phyloP scores from a whole-genome alignment of 1,140 invertebrate genomes.

The Colletes latitarsis region DNA sequence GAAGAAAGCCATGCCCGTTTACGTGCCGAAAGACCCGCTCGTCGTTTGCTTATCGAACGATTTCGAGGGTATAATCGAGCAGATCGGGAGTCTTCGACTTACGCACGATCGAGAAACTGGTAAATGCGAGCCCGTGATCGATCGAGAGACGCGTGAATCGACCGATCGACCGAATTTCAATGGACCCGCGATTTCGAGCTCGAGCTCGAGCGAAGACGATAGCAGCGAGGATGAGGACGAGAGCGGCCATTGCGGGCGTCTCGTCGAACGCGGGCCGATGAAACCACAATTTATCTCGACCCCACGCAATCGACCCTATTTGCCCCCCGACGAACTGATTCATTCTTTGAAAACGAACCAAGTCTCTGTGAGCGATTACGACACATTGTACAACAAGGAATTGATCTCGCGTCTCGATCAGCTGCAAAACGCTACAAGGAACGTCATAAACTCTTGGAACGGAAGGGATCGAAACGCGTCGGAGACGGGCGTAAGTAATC shows the following conservation, averaged over 20 bases:
- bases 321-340: not conserved
- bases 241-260: not conserved
- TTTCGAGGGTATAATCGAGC: constrained; percentile 62
- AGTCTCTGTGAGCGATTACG: constrained; percentile 43
- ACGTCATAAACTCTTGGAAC: no score
- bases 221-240: not conserved
- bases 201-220: not conserved
- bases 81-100: constrained; percentile 55
- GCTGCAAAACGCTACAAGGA: constrained; percentile 16
- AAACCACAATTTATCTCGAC: not conserved
- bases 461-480: no score
- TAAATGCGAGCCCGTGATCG: not conserved
- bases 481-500: not conserved
- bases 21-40: not conserved
- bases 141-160: not conserved
- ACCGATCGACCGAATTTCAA: not conserved
- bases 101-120: not conserved
- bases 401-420: constrained; percentile 65
- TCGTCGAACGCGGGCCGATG: constrained; percentile 25
- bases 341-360: not conserved
- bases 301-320: not conserved
- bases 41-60: not conserved
- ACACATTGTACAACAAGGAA: constrained; percentile 58
- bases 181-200: not conserved
- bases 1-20: not conserved